A percentile compares a stretch with the other conserved stretches of the same genome.
These are phyloP conservation scores for Carabus problematicus DNA, from an alignment of 2,888 invertebrate species.

Conservation along the genomic window DNA sequence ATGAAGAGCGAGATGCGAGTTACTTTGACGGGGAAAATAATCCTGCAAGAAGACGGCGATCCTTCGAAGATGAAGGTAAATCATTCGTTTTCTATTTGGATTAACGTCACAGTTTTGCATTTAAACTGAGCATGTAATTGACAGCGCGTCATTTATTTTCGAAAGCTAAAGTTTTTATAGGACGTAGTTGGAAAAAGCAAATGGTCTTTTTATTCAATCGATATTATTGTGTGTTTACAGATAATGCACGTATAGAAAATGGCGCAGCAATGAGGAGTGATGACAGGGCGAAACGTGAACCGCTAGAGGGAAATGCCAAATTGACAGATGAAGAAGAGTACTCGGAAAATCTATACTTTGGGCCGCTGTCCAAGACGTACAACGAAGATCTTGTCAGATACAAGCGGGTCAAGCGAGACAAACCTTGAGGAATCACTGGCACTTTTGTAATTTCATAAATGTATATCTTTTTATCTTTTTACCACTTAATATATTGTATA, in stretches of 20 bases:
- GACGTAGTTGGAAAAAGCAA: background rate
- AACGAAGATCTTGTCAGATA: conserved; percentile 55
- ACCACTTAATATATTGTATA: too few species aligned
- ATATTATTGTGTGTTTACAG: background rate
- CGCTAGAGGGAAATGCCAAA: conserved; percentile 2
- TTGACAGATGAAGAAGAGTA: conserved; percentile 12
- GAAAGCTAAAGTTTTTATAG: too few species aligned
- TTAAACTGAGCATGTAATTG: too few species aligned
- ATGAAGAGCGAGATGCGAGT: conserved; percentile 35
- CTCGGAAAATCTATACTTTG: conserved; percentile 57
- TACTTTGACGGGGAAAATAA: too few species aligned
- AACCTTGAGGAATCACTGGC: conserved; percentile 1
- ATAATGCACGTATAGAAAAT: background rate
- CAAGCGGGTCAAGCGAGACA: conserved; percentile 55
- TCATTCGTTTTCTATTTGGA: too few species aligned
- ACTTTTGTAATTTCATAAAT: background rate
- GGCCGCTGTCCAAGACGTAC: conserved; percentile 57
- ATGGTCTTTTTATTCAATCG: background rate
- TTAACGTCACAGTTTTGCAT: too few species aligned
- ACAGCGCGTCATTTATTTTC: too few species aligned
- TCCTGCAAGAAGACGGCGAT: conserved; percentile 44
- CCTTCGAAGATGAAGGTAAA: conserved; percentile 45
- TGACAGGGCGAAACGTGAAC: background rate
- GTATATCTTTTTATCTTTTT: too few species aligned
- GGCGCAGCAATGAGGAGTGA: too few species aligned